A percentile compares a stretch with the other conserved stretches of the same genome.
These are phyloP conservation scores for Tetrao urogallus DNA, from an alignment of 2,113 vertebrate species.

Conservation along the genomic window DNA sequence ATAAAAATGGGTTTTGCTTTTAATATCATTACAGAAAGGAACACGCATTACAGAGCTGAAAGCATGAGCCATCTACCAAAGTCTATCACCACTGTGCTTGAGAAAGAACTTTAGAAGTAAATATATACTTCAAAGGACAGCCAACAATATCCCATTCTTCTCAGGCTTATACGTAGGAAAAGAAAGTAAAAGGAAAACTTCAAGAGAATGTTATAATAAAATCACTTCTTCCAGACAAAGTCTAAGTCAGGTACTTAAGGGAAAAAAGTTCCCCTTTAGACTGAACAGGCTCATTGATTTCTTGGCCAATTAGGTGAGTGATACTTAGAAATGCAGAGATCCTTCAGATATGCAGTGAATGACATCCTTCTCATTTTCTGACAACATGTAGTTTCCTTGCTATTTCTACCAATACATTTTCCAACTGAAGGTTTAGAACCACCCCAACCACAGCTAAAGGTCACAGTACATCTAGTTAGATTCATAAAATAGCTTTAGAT, in stretches of 20 bases:
- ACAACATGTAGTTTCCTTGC: neutral
- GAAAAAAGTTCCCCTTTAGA: neutral
- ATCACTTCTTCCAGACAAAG: neutral
- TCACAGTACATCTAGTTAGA: neutral
- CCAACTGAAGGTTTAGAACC: neutral
- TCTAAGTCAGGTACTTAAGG: neutral
- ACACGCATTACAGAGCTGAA: neutral
- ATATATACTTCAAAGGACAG: neutral
- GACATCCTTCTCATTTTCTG: neutral
- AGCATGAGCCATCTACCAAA: neutral
- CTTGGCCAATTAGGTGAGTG: neutral
- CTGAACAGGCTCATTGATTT: neutral
- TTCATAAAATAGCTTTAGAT: neutral
- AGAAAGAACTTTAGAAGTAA: neutral
- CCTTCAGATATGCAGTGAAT: neutral
- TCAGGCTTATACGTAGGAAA: neutral
- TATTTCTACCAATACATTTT: neutral
- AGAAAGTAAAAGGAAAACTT: neutral
- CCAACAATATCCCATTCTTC: neutral
- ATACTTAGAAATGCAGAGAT: neutral
- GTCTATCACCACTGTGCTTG: neutral
- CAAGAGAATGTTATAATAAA: neutral
- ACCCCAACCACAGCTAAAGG: neutral
- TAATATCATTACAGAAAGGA: neutral
- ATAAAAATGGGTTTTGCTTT: slow-evolving; percentile 26